Percentiles rank a stretch among this genome's conserved stretches.
Evolutionary conservation across 2,888 invertebrate species (phyloP).

Genomic region (Muschampia plurimacula): DNA sequence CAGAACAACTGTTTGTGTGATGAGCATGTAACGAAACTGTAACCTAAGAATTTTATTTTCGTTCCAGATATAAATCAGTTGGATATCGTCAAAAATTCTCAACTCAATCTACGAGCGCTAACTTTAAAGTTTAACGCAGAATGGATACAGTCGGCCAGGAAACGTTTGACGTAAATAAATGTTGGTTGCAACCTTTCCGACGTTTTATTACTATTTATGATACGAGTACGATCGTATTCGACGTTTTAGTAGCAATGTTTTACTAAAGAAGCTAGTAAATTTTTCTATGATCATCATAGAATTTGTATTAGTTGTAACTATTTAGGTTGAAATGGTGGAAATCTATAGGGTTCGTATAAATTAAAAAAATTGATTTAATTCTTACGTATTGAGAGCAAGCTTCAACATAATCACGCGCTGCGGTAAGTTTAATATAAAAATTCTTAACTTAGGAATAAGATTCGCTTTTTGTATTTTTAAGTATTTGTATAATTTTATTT

Average conservation of each 20-base stretch:
- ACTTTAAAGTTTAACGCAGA: conserved; percentile 27
- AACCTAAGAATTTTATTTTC: background rate
- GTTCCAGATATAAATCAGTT: conserved; percentile 1
- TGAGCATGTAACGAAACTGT: too few relatives aligned
- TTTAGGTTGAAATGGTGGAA: background rate
- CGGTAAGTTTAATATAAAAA: too few relatives aligned
- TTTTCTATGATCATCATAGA: background rate
- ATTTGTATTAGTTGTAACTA: background rate
- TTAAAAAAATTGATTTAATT: too few relatives aligned
- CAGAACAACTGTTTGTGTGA: too few relatives aligned
- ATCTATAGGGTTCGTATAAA: too few relatives aligned
- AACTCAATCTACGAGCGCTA: conserved; percentile 6
- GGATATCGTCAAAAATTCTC: conserved; percentile 19
- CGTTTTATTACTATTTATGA: conserved; percentile 36
- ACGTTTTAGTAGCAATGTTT: conserved; percentile 18
- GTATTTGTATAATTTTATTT: too few relatives aligned
- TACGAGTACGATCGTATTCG: conserved; percentile 16
- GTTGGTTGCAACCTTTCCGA: conserved; percentile 24
- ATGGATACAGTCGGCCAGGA: conserved; percentile 26
- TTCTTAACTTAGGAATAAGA: too few relatives aligned
- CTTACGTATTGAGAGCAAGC: too few relatives aligned
- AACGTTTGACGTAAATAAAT: conserved; percentile 28
- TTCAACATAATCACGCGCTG: too few relatives aligned
- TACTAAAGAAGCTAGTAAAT: background rate
- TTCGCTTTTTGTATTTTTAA: too few relatives aligned